Evolutionary conservation across 2,797 vertebrate genomes (phyloP).

Genomic region (Gambusia yucatana): DNA sequence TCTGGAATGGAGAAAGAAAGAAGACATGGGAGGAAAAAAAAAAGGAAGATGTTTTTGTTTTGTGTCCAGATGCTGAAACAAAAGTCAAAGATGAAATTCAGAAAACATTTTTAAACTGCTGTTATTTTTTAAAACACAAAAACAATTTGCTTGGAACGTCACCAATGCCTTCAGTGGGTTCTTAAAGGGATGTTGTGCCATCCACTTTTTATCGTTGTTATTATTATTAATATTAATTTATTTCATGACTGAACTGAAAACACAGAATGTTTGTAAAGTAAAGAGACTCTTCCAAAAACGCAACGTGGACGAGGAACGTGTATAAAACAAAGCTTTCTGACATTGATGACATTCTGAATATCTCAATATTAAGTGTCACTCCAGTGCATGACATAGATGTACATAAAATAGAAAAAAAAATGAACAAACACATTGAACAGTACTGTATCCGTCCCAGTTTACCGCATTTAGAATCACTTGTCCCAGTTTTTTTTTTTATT

Average conservation of each 20-base stretch:
- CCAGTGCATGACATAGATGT: constrained; percentile 77
- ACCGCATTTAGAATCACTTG: constrained; percentile 70
- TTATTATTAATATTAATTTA: constrained; percentile 13
- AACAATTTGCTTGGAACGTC: constrained; percentile 71
- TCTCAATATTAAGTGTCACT: constrained; percentile 75
- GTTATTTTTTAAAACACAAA: constrained; percentile 57
- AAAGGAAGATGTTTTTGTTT: constrained; percentile 35
- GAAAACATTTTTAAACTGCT: constrained; percentile 59
- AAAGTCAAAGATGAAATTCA: constrained; percentile 16
- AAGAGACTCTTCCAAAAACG: constrained; percentile 59
- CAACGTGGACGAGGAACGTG: constrained; percentile 58
- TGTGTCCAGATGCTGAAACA: constrained; percentile 65
- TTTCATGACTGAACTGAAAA: constrained; percentile 61
- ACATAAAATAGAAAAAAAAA: constrained; percentile 42
- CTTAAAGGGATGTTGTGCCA: constrained; percentile 78
- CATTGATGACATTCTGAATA: constrained; percentile 71
- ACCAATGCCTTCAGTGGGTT: constrained; percentile 82
- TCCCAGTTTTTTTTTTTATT: constrained; percentile 42
- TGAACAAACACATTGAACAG: constrained; percentile 77
- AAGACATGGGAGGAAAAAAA: constrained; percentile 32
- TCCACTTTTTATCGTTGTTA: constrained; percentile 50
- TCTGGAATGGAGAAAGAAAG: constrained; percentile 77
- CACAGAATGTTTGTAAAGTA: constrained; percentile 76
- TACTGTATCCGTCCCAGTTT: constrained; percentile 74
- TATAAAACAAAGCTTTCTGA: constrained; percentile 58